These are phyloP conservation scores for Caenorhabditis sinica DNA, from an alignment of 2,888 invertebrate species.

Conservation along the genomic window DNA sequence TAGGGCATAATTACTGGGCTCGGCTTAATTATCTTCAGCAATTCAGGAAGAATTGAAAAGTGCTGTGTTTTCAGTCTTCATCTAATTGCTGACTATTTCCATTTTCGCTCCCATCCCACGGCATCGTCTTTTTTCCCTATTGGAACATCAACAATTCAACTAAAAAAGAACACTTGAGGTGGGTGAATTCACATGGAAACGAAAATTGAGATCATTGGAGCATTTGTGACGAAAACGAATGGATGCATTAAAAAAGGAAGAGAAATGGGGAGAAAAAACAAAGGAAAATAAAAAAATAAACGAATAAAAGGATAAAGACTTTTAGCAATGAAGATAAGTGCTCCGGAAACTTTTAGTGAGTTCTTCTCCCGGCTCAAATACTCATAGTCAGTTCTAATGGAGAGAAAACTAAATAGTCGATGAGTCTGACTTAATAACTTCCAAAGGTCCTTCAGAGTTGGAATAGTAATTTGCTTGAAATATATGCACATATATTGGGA, in stretches of 20 bases:
- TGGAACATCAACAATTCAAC: not conserved
- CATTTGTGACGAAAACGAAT: slow-evolving; percentile 15
- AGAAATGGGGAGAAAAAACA: slow-evolving; percentile 10
- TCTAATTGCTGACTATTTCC: too few species aligned
- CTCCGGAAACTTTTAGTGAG: slow-evolving; percentile 57
- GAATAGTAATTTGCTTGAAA: not conserved
- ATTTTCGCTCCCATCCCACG: too few species aligned
- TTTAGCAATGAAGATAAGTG: slow-evolving; percentile 48
- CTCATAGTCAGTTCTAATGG: not conserved
- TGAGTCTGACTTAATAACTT: slow-evolving; percentile 7
- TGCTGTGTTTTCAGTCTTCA: too few species aligned
- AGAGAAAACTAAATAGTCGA: not conserved
- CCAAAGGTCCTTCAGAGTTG: not conserved
- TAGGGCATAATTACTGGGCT: too few species aligned
- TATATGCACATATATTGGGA: not conserved
- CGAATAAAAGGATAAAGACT: slow-evolving; percentile 44
- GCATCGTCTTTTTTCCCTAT: not conserved
- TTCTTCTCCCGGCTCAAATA: slow-evolving; percentile 3
- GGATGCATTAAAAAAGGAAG: slow-evolving; percentile 10
- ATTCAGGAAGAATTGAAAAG: too few species aligned
- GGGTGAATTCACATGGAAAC: slow-evolving; percentile 22
- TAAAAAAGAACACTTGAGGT: not conserved
- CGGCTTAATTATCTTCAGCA: too few species aligned
- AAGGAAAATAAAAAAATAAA: slow-evolving; percentile 20
- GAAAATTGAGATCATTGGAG: slow-evolving; percentile 42